Base-by-base conservation (phyloP, 2,113 vertebrate species). In the Rhinichthys klamathensis region DNA sequence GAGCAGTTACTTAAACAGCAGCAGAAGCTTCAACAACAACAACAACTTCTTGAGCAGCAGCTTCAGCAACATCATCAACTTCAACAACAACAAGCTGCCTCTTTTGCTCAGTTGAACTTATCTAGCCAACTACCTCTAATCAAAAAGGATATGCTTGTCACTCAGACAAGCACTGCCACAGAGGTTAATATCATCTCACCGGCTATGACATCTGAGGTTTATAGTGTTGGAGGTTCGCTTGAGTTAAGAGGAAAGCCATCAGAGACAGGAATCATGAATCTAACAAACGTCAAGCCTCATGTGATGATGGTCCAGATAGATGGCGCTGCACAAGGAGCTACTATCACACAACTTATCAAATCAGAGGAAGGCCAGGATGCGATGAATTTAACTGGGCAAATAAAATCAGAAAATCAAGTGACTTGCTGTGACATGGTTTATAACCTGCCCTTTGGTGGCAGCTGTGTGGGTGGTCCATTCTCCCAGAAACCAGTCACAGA, bases 401-500 rank as follows among this genome's bases (percentile, higher is more conserved):
- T 98, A 87, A 96, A 98, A 91, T 89, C 97, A 0, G 98, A 99
- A 88, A 98, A 94, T 91, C 97, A 97, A 84, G 92, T 96, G 76
- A 95, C 95, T 2, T 99, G 98, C 89, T 99, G 98, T 35, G 97
- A 99, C 65, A 93, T 99, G 90, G 97, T 99, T 91, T 99, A 99
- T 90, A 96, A 96, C 86, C 95, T 99, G 84, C 97, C 98, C 73
- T 99, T 99, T 1, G 95, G 96, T 13, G 92, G 97, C 78, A 99
- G 94, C 90, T 99, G 98, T 92, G 95, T 97, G 0, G 97, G 97
- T 75, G 86, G 82, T 0, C 87, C 95, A 83, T 97, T 97, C 90
- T 95, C 96, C 18, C 93, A 95, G 16, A 86, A 95, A 38, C 91
- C 94, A 58, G 95, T 93, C 4, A 91, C 88, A 30, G 92, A 96